phyloP scores from a whole-genome alignment of 1,140 invertebrate species.

The Cheumatopsyche charites region DNA sequence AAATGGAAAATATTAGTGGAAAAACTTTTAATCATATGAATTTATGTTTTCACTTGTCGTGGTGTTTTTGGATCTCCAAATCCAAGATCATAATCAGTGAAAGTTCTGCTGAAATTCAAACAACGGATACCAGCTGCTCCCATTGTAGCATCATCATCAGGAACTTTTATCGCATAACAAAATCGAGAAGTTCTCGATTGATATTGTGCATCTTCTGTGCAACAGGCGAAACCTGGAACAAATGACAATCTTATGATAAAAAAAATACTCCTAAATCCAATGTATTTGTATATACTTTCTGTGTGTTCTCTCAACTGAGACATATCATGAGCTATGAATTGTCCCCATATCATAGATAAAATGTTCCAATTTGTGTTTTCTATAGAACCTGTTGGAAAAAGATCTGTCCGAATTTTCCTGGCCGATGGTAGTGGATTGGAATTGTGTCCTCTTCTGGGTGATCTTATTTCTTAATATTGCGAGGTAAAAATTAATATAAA shows the following conservation, averaged over 20 bases:
- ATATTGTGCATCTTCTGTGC: constrained; percentile 24
- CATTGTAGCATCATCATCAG: constrained; percentile 28
- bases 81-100: constrained; percentile 59
- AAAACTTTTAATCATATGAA: background rate
- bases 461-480: background rate
- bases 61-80: constrained; percentile 56
- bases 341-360: constrained; percentile 60
- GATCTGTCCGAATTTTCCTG: constrained; percentile 33
- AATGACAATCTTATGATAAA: background rate
- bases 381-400: background rate
- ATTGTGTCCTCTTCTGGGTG: constrained; percentile 19
- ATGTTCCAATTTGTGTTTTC: constrained; percentile 2
- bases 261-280: background rate
- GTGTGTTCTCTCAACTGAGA: constrained; percentile 50
- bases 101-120: constrained; percentile 52
- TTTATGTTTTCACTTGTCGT: constrained; percentile 3
- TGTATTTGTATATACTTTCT: too few species aligned
- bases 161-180: constrained; percentile 42
- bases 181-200: background rate
- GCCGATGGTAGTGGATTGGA: constrained; percentile 31
- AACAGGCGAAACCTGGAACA: constrained; percentile 24
- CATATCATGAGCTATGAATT: constrained; percentile 65
- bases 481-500: background rate
- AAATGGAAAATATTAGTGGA: too few species aligned
- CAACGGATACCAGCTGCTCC: constrained; percentile 44